Evolutionary conservation across 2,113 vertebrate species (phyloP).

Genomic region (Neoarius graeffei): DNA sequence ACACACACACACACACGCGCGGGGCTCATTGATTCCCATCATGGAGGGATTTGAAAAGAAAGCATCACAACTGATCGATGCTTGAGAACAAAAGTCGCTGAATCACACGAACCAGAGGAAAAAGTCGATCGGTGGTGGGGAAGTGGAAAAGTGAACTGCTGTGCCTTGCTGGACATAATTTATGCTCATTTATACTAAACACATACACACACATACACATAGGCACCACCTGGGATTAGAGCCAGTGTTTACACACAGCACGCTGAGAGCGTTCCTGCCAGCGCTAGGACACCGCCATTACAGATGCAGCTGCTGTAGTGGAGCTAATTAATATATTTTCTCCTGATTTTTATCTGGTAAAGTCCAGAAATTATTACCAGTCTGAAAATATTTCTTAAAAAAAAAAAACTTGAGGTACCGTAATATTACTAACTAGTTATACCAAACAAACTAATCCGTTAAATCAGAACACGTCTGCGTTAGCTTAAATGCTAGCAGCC

Average conservation of each 20-base stretch:
- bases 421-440: not conserved
- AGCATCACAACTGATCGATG: slow-evolving; percentile 36
- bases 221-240: not conserved
- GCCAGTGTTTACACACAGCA: slow-evolving; percentile 13
- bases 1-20: slow-evolving; percentile 1
- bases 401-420: not conserved
- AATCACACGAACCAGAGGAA: slow-evolving; percentile 19
- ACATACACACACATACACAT: slow-evolving; percentile 7
- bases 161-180: not conserved
- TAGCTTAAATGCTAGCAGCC: not conserved
- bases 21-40: slow-evolving; percentile 56
- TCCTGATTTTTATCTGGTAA: not conserved
- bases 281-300: not conserved
- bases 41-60: slow-evolving; percentile 54
- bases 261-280: not conserved
- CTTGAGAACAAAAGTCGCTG: slow-evolving; percentile 53
- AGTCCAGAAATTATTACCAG: not conserved
- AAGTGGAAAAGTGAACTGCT: not conserved
- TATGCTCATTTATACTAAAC: not conserved
- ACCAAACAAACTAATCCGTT: not conserved
- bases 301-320: not conserved
- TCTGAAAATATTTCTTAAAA: not conserved
- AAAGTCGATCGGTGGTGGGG: not conserved
- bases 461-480: not conserved
- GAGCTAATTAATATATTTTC: slow-evolving; percentile 4